A percentile compares a stretch with the other conserved stretches of the same genome.
These are phyloP conservation scores for Nephrocerus scutellatus DNA, from an alignment of 2,888 invertebrate genomes.

Conservation along the genomic window DNA sequence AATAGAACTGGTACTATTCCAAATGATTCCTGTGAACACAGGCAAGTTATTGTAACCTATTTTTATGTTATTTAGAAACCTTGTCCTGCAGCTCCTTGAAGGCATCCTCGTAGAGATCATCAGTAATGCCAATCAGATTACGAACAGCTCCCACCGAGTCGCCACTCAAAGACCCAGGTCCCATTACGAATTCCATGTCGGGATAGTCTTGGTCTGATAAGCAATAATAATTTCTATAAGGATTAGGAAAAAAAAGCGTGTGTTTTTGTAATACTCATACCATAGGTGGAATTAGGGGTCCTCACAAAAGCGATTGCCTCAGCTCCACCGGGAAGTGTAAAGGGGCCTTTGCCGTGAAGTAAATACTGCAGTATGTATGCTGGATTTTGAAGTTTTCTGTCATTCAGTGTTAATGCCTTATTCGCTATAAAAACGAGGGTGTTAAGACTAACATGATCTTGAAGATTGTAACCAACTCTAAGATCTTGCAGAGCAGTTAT, in stretches of 20 bases:
- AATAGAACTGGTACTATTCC: constrained; percentile 67
- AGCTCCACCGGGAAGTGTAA: constrained; percentile 71
- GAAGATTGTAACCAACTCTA: constrained; percentile 73
- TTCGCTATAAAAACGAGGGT: constrained; percentile 68
- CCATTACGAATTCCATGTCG: constrained; percentile 74
- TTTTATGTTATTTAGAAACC: constrained; percentile 18
- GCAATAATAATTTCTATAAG: background rate
- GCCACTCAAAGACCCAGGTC: constrained; percentile 67
- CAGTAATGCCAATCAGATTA: constrained; percentile 54
- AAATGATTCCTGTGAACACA: constrained; percentile 51
- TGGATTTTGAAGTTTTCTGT: constrained; percentile 53
- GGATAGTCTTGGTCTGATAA: constrained; percentile 52
- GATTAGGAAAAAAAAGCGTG: background rate
- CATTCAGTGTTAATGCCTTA: constrained; percentile 60
- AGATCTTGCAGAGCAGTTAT: constrained; percentile 61
- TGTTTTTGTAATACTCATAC: constrained; percentile 23
- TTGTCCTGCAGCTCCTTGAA: constrained; percentile 36
- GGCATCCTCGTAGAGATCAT: constrained; percentile 47
- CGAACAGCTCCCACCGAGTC: constrained; percentile 63
- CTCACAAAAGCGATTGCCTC: constrained; percentile 69
- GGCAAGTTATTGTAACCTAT: background rate
- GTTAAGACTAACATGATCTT: constrained; percentile 71
- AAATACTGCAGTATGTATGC: constrained; percentile 57
- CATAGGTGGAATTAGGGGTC: constrained; percentile 53
- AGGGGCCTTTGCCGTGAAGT: constrained; percentile 59